Percentiles rank a stretch among this genome's conserved stretches.
phyloP scores from a whole-genome alignment of 2,113 vertebrate genomes.

The Callopanchax toddi region DNA sequence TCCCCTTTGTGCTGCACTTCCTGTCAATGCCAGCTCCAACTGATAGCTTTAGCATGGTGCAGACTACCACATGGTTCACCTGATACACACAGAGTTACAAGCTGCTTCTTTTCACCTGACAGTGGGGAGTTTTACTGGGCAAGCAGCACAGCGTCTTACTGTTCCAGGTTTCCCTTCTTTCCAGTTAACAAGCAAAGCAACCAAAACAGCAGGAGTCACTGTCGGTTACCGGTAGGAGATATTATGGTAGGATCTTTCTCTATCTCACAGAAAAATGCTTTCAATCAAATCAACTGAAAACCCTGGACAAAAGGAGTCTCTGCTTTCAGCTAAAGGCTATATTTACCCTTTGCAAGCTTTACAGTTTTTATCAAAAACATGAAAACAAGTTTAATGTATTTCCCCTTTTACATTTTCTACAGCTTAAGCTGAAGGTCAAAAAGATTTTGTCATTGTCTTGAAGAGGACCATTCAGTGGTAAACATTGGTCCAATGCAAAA shows the following conservation, averaged over 20 bases:
- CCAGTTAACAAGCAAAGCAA: conserved; percentile 11
- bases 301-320: not conserved
- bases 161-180: conserved; percentile 28
- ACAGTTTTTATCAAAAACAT: not conserved
- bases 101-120: conserved; percentile 53
- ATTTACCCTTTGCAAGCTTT: conserved; percentile 1
- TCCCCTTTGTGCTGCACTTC: conserved; percentile 35
- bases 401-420: conserved; percentile 22
- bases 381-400: conserved; percentile 26
- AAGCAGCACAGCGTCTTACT: conserved; percentile 16
- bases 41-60: conserved; percentile 47
- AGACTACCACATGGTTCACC: conserved; percentile 48
- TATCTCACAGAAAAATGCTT: conserved; percentile 4
- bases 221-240: not conserved
- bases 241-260: conserved; percentile 2
- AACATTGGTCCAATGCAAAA: conserved; percentile 4
- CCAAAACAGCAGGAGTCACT: conserved; percentile 26
- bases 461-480: conserved; percentile 14
- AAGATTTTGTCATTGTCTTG: conserved; percentile 18
- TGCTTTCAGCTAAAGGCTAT: not conserved
- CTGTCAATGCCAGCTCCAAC: conserved; percentile 48
- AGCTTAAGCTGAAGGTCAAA: conserved; percentile 30
- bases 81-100: conserved; percentile 53
- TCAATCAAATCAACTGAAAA: conserved; percentile 15
- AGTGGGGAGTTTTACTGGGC: conserved; percentile 27